Conservation (phyloP, 1,140 invertebrate species). For the Hetaerina americana region DNA sequence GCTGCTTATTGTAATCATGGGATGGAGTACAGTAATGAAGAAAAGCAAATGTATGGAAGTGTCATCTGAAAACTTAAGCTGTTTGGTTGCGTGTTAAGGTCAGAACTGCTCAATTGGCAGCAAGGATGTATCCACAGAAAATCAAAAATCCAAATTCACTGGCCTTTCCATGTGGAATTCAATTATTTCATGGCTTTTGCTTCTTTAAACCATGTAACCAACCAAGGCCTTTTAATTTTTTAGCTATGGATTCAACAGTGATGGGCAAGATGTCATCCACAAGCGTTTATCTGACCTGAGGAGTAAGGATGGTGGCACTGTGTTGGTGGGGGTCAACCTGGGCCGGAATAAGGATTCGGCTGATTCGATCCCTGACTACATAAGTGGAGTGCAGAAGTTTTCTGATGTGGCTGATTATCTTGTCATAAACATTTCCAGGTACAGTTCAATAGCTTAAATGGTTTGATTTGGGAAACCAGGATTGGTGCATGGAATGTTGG, state of each 20-base stretch:
- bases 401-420: constrained; percentile 69
- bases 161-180: too few species aligned
- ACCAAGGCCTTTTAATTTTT: too few species aligned
- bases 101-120: too few species aligned
- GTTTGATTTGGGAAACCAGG: too few species aligned
- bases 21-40: too few species aligned
- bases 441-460: constrained; percentile 16
- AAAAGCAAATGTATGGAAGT: too few species aligned
- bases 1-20: too few species aligned
- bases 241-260: constrained; percentile 78
- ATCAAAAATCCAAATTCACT: too few species aligned
- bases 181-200: background rate
- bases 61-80: too few species aligned
- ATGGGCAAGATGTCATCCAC: constrained; percentile 67
- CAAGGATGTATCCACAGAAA: too few species aligned
- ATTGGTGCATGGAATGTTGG: too few species aligned
- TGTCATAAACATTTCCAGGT: constrained; percentile 79
- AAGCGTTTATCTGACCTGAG: constrained; percentile 44
- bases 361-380: constrained; percentile 69
- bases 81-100: too few species aligned
- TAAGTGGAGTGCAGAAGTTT: constrained; percentile 61
- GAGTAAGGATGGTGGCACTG: constrained; percentile 29
- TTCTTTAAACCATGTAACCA: background rate
- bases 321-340: constrained; percentile 76
- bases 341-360: constrained; percentile 85